phyloP scores from a whole-genome alignment of 2,888 invertebrate species.

The Torymus auratus region DNA sequence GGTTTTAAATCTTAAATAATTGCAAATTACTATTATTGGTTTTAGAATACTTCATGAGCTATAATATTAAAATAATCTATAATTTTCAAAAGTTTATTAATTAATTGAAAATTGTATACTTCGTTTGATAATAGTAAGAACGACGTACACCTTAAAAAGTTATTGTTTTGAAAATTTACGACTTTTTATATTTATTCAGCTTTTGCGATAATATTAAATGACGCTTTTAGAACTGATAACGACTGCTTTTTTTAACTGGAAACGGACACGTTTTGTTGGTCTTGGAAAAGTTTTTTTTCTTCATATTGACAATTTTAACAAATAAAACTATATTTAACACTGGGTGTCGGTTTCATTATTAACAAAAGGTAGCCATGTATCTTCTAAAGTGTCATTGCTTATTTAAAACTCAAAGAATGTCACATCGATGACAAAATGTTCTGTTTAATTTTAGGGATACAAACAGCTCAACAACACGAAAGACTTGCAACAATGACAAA shows the following conservation, averaged over 20 bases:
- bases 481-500: constrained; percentile 63
- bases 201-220: constrained; percentile 5
- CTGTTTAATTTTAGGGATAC: constrained; percentile 69
- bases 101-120: no score
- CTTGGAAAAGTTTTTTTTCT: background rate
- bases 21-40: no score
- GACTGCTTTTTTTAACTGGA: constrained; percentile 5
- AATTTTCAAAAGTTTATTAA: no score
- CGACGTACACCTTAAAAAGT: no score
- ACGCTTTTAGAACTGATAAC: constrained; percentile 3
- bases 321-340: background rate
- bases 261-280: background rate
- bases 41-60: no score
- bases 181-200: constrained; percentile 5
- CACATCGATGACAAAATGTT: background rate
- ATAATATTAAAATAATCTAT: no score
- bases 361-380: constrained; percentile 2
- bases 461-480: constrained; percentile 69
- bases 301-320: no score
- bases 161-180: no score
- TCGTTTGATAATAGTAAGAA: no score
- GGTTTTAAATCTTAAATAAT: no score
- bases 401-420: no score
- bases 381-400: background rate
- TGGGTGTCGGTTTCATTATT: background rate